Base-by-base conservation (phyloP, 2,797 vertebrate species). In the Chrysocyon brachyurus region DNA sequence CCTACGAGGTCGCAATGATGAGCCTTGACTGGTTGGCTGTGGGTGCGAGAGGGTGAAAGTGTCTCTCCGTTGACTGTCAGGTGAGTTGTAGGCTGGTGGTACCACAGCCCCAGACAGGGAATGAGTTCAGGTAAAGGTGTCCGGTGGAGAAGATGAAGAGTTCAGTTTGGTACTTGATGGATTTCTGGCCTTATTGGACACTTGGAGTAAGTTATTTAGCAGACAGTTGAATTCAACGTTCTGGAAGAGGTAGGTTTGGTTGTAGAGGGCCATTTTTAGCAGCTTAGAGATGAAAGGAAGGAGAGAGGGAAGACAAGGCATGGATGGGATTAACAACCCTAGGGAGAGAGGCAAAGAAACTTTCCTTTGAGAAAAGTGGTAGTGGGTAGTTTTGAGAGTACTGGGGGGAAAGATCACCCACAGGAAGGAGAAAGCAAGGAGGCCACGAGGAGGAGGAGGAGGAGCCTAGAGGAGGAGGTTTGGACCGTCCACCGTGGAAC, bases 321-420 rank as follows among this genome's bases (percentile, higher is more conserved):
- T 31, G 54, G 56, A 31, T 84, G 12, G 84, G 63, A 86, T 54
- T 82, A 28, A 88, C 68, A 96, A 28, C 16, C 6, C 36, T 72
- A 49, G n/a, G 64, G 49, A 17, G n/a, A 28, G n/a, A 16, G 46
- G 3, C 24, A 66, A 91, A 91, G 46, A 82, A 52, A 21, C 3
- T 72, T 77, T 95, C 22, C 24, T 82, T 86, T 90, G 64, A 84
- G 57, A 94, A 95, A 78, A 49, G 49, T 72, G 15, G 9, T 56
- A 90, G 81, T 3, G 49, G 14, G 46, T 72, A 92, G 57, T 66
- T 56, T 77, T 40, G 52, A 61, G 46, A 61, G 78, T 40, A 9
- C 12, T 72, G 22, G 10, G 33, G 9, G 3, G 14, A 49, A 4
- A 33, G 66, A 49, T 72, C 22, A 61, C 14, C 46, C 54, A 8